Evolutionary conservation across 2,888 invertebrate species (phyloP), one percentile per base, ranked within the genome.

Genomic region (Dascillus cervinus): DNA sequence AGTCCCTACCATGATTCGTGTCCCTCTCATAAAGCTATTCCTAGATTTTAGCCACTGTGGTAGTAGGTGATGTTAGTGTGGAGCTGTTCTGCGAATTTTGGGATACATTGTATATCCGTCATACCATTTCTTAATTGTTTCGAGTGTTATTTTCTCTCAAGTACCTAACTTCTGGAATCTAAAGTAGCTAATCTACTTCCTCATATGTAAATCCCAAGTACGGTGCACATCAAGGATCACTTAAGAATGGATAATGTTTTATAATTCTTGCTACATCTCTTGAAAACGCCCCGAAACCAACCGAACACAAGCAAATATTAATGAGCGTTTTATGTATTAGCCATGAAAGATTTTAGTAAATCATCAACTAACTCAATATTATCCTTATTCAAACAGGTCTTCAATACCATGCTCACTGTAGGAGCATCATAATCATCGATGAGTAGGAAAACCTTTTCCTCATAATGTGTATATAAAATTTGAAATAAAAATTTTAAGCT

Each of bases 401-500:
- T 22, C 27, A 34, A 31, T 38, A 38, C 34, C 34, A 34, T 22
- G 19, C 31, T 24, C n/a, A 38, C 14, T 31, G 27, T 30, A 31
- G 34, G 34, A 38, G 31, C 31, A 38, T 38, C 30, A 15, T 38
- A 38, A 30, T 38, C 34, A 34, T 38, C 26, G 29, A 38, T 38
- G 28, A 34, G 38, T 34, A 34, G 3, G 30, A 29, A 29, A 29
- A 30, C 17, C 1, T 34, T 34, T 38, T 38, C 23, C 38, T 32
- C 34, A 38, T 38, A 38, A 38, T 38, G 38, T 30, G 24, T 26
- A 34, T 34, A 34, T 38, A 38, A 33, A 34, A 34, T 30, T 38
- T 34, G 6, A 9, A 27, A 34, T 23, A 38, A 38, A 38, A 34
- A 26, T 26, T 2, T 24, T 22, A 24, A 30, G 30, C 30, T 24